Conservation (phyloP, 2,797 vertebrate species). For the Dipus sagitta region DNA sequence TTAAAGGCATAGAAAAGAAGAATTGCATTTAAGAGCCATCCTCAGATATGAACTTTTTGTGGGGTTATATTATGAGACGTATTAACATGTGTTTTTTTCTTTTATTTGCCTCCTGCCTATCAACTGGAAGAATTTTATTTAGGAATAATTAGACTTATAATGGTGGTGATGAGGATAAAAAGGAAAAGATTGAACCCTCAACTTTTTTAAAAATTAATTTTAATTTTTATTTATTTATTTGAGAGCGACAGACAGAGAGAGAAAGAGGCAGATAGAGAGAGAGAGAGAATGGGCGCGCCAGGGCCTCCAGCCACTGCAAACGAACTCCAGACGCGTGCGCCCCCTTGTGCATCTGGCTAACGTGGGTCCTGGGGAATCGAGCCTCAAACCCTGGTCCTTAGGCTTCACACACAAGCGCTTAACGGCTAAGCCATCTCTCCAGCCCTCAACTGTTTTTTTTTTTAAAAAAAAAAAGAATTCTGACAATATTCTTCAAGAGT, state of each 20-base stretch:
- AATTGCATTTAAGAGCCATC: background rate
- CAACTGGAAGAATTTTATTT: background rate
- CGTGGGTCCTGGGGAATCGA: no score
- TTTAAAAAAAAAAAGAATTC: constrained; percentile 19
- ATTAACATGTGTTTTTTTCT: background rate
- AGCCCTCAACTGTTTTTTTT: no score
- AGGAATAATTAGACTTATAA: constrained; percentile 25
- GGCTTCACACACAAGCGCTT: no score
- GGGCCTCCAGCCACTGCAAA: no score
- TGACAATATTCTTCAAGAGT: background rate
- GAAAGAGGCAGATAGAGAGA: no score
- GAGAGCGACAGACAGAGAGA: no score
- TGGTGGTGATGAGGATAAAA: background rate
- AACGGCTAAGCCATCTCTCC: no score
- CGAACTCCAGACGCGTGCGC: no score
- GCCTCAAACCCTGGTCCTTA: no score
- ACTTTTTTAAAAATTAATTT: background rate
- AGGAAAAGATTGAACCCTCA: constrained; percentile 2
- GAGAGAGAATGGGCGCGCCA: no score
- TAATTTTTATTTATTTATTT: no score
- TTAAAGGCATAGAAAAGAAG: background rate
- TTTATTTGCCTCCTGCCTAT: background rate
- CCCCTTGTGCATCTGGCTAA: no score
- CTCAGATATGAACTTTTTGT: background rate
- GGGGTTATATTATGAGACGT: background rate